Evolutionary conservation across 2,888 invertebrate species (phyloP), one percentile per base, ranked within the genome.

Genomic region (Margaritifera margaritifera): DNA sequence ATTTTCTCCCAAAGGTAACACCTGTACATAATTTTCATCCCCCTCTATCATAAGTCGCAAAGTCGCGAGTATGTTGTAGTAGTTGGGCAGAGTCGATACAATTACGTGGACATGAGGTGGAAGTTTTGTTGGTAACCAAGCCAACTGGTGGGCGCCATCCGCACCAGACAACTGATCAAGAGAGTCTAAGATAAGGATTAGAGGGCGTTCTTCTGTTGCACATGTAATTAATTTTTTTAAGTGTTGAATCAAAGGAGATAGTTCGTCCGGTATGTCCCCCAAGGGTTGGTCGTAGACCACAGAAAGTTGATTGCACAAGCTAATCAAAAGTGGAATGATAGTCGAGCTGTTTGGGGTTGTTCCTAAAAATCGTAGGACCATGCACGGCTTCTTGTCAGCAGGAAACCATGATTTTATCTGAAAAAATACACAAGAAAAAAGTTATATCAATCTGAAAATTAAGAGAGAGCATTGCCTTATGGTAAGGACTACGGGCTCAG

Each of bases 311-410:
- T 97, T 96, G 89, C 97, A 98, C 75, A 99, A 95, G 54, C 97
- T 97, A 75, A 97, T 96, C 31, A 99, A 92, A 0, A 98, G 95
- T 0, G 98, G 98, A 0, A 97, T 96, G 59, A 98, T 92, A 31
- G 97, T 96, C 79, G 97, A 97, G 78, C 97, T 97, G 90, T 98
- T 98, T 1, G 99, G 98, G 19, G 98, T 98, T 1, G 98, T 98
- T 31, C 99, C 99, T 51, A 99, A 92, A 89, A 98, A 99, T 74
- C 98, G 92, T 69, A 98, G 93, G 72, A 98, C 93, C 88, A 96
- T 94, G 25, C 97, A 93, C 0, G 98, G 97, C 64, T 78, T 68
- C 24, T 62, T 66, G 19, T 72, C 72, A 27, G 71, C 64, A 15
- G 74, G 69, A 24, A 81, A 77, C 84, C 84, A 84, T 24, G 73